Percentiles rank a stretch among this genome's conserved stretches.
Conservation (phyloP, 2,888 invertebrate species). For the Nysson spinosus region DNA sequence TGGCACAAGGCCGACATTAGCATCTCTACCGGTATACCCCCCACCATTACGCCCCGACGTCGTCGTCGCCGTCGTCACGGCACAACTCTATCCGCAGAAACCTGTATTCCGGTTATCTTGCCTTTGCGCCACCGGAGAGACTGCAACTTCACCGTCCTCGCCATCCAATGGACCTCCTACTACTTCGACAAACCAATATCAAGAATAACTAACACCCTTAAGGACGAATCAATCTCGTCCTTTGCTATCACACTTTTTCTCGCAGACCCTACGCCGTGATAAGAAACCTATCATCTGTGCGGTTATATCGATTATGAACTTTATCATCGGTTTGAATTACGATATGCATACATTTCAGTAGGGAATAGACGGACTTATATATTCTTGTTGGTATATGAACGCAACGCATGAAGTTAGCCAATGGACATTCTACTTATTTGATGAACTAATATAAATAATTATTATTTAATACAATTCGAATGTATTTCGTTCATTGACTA, state of each 20-base stretch:
- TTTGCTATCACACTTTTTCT: slow-evolving; percentile 23
- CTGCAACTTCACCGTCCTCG: slow-evolving; percentile 30
- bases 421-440: too few relatives aligned
- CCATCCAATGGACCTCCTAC: slow-evolving; percentile 54
- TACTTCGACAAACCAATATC: slow-evolving; percentile 14
- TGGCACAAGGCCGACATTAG: slow-evolving; percentile 78
- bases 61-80: slow-evolving; percentile 54
- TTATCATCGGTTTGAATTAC: too few relatives aligned
- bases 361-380: too few relatives aligned
- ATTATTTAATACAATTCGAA: too few relatives aligned
- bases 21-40: slow-evolving; percentile 77
- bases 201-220: slow-evolving; percentile 29
- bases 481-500: too few relatives aligned
- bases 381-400: too few relatives aligned
- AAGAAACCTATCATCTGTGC: slow-evolving; percentile 29
- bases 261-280: slow-evolving; percentile 29
- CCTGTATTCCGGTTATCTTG: slow-evolving; percentile 74
- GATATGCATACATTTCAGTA: too few relatives aligned
- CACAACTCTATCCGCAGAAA: slow-evolving; percentile 73
- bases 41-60: slow-evolving; percentile 65
- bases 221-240: slow-evolving; percentile 1
- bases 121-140: slow-evolving; percentile 52
- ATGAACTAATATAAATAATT: too few relatives aligned
- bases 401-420: too few relatives aligned
- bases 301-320: too few relatives aligned